These are phyloP conservation scores for Thymelicus acteon DNA, from an alignment of 2,888 invertebrate genomes.

Conservation along the genomic window DNA sequence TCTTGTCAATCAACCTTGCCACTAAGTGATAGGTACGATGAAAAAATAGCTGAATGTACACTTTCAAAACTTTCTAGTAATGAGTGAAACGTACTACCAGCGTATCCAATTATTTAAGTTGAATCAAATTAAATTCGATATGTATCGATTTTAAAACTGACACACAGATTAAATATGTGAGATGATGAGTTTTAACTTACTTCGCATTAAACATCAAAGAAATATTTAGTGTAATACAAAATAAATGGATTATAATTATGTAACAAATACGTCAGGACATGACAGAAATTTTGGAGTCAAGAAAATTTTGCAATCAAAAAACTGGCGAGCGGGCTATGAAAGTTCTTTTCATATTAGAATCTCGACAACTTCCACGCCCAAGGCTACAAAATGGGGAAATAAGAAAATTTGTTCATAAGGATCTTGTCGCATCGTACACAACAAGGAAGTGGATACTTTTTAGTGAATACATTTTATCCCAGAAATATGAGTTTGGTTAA, in stretches of 20 bases:
- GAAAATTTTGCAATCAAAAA: slow-evolving; percentile 11
- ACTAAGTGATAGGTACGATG: too few relatives aligned
- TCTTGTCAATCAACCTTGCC: too few relatives aligned
- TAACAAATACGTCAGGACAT: neutral
- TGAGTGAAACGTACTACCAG: too few relatives aligned
- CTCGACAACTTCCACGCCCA: slow-evolving; percentile 44
- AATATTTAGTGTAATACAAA: neutral
- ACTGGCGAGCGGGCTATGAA: slow-evolving; percentile 7
- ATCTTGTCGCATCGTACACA: slow-evolving; percentile 29
- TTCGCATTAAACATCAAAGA: neutral
- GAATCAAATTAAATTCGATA: too few relatives aligned
- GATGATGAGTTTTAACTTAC: too few relatives aligned
- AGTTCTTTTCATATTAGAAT: slow-evolving; percentile 35
- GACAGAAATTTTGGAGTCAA: slow-evolving; percentile 3
- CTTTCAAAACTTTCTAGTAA: too few relatives aligned
- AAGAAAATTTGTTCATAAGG: slow-evolving; percentile 54
- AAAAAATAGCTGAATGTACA: too few relatives aligned
- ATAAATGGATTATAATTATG: too few relatives aligned
- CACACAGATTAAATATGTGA: too few relatives aligned
- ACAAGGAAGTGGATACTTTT: neutral
- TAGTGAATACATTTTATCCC: neutral
- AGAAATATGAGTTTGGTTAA: neutral
- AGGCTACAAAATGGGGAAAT: slow-evolving; percentile 51
- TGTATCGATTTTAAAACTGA: too few relatives aligned
- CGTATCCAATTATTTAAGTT: too few relatives aligned